phyloP scores from a whole-genome alignment of 1,140 invertebrate species.

The Caenorhabditis latens region DNA sequence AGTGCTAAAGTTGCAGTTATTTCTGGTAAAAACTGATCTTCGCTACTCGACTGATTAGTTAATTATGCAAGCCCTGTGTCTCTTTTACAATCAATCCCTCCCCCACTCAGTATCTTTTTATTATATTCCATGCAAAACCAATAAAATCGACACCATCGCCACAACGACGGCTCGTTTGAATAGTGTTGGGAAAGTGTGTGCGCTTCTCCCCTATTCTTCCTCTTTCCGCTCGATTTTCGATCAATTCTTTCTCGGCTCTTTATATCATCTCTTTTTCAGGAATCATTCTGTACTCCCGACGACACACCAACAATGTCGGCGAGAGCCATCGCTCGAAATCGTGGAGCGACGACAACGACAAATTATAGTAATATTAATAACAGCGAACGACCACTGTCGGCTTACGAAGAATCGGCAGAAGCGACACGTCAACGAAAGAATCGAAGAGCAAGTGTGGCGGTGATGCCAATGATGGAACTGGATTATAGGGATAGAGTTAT shows the following conservation, averaged over 20 bases:
- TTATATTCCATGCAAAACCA: constrained; percentile 22
- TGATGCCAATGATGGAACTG: constrained; percentile 31
- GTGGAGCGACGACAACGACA: constrained; percentile 3
- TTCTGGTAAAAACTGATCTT: too few relatives aligned
- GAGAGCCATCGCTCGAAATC: constrained; percentile 36
- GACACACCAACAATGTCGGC: neutral
- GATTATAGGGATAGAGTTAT: constrained; percentile 33
- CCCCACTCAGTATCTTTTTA: neutral
- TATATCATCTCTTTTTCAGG: neutral
- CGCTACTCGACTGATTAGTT: too few relatives aligned
- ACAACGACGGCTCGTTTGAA: constrained; percentile 25
- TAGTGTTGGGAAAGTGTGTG: constrained; percentile 38
- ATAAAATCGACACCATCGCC: constrained; percentile 15
- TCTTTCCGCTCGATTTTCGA: neutral
- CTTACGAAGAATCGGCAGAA: constrained; percentile 32
- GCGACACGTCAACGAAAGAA: constrained; percentile 17
- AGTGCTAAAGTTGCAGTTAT: too few relatives aligned
- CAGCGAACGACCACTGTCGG: constrained; percentile 37
- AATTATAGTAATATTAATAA: constrained; percentile 6
- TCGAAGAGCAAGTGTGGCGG: constrained; percentile 26
- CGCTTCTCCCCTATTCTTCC: neutral
- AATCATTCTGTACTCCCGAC: neutral
- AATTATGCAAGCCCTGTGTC: neutral
- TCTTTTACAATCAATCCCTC: neutral
- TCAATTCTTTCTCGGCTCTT: neutral